Conservation (phyloP, 2,888 invertebrate genomes). For the Latrodectus hesperus region DNA sequence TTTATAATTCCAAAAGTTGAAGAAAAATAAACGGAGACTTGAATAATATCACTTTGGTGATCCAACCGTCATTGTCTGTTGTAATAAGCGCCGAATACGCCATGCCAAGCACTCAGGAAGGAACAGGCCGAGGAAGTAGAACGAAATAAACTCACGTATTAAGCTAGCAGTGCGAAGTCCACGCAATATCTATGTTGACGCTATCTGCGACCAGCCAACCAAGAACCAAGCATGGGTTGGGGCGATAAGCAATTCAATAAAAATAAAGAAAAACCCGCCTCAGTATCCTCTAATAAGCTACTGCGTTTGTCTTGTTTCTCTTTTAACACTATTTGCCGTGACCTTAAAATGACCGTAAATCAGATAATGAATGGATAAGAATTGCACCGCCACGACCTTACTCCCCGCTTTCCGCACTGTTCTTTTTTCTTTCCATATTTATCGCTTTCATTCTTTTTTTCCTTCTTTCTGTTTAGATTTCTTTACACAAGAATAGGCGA, state of each 20-base stretch:
- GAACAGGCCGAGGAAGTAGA: background rate
- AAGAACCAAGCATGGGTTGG: background rate
- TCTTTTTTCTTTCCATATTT: background rate
- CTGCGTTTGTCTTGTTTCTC: conserved; percentile 2
- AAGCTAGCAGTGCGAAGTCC: background rate
- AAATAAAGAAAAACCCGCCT: conserved; percentile 2
- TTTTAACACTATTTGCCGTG: conserved; percentile 5
- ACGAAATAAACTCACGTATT: background rate
- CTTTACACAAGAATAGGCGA: no score
- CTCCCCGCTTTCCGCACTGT: background rate
- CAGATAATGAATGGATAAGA: background rate
- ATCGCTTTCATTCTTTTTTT: background rate
- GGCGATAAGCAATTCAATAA: conserved; percentile 4
- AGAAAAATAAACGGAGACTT: no score
- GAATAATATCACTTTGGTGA: no score
- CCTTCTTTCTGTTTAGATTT: no score
- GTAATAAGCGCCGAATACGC: no score
- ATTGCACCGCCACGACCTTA: background rate
- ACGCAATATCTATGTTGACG: background rate
- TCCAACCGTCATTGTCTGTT: no score
- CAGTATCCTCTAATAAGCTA: background rate
- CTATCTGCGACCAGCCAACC: background rate
- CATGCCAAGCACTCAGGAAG: background rate
- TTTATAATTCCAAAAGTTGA: no score
- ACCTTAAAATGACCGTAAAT: conserved; percentile 5